Conservation (phyloP, 2,113 vertebrate species). For the Gavialis gangeticus region DNA sequence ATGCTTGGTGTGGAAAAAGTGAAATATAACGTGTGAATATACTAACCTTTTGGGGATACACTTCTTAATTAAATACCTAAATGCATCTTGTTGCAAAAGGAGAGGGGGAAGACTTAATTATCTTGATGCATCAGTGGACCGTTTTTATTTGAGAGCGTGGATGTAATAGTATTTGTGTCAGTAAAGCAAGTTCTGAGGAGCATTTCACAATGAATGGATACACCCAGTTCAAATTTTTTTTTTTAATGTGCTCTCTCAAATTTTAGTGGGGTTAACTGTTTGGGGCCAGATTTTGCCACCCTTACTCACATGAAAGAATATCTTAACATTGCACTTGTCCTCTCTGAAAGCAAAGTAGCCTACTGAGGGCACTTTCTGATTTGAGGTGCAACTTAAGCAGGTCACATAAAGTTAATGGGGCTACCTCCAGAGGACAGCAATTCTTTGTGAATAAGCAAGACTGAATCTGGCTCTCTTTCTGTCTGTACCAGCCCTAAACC, state of each 20-base stretch:
- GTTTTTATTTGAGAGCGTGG: conserved; percentile 43
- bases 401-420: background rate
- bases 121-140: conserved; percentile 28
- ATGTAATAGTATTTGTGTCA: conserved; percentile 33
- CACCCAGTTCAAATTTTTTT: conserved; percentile 10
- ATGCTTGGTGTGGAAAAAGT: conserved; percentile 78
- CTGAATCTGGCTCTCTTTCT: background rate
- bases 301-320: background rate
- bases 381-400: background rate
- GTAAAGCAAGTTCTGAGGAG: conserved; percentile 51
- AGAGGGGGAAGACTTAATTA: conserved; percentile 40
- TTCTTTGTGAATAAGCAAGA: background rate
- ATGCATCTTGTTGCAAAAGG: conserved; percentile 17
- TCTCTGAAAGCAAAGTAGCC: background rate
- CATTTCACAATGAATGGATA: conserved; percentile 44
- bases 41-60: conserved; percentile 71
- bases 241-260: conserved; percentile 17
- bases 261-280: conserved; percentile 37
- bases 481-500: conserved; percentile 21
- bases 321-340: background rate
- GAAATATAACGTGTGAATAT: conserved; percentile 69
- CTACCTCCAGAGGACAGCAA: background rate
- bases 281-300: background rate
- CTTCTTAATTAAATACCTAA: conserved; percentile 77
- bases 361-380: background rate